Evolutionary conservation across 2,888 invertebrate genomes (phyloP).

Genomic region (Thymelicus sylvestris): DNA sequence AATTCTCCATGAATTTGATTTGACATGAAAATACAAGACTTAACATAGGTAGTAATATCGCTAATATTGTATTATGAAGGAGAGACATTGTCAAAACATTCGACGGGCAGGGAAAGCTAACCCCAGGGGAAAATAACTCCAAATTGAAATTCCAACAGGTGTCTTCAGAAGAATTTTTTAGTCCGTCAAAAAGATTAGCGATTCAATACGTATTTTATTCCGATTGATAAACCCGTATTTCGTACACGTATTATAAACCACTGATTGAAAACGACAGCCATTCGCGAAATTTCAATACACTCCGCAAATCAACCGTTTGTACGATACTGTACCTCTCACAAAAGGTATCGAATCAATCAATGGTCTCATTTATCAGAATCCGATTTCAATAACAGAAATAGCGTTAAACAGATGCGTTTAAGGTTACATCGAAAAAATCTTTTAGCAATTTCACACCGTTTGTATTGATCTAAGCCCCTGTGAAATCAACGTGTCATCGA

Average conservation of each 20-base stretch:
- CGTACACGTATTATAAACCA: slow-evolving; percentile 11
- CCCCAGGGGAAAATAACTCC: too few relatives aligned
- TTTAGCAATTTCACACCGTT: slow-evolving; percentile 71
- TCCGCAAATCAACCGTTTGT: slow-evolving; percentile 20
- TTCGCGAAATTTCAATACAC: slow-evolving; percentile 22
- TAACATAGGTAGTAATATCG: too few relatives aligned
- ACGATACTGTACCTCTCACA: slow-evolving; percentile 1
- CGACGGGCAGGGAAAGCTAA: too few relatives aligned
- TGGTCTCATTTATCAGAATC: slow-evolving; percentile 38
- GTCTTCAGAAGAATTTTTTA: too few relatives aligned
- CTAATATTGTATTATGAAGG: too few relatives aligned
- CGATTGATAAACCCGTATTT: background rate
- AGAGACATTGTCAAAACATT: too few relatives aligned
- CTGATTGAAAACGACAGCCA: slow-evolving; percentile 22
- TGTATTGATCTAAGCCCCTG: slow-evolving; percentile 51
- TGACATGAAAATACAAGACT: too few relatives aligned
- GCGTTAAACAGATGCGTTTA: slow-evolving; percentile 49
- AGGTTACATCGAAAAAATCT: slow-evolving; percentile 45
- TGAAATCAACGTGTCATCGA: slow-evolving; percentile 74
- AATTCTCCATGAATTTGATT: too few relatives aligned
- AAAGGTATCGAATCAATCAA: slow-evolving; percentile 39
- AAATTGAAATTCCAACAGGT: too few relatives aligned
- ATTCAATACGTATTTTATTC: background rate
- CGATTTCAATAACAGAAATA: slow-evolving; percentile 45
- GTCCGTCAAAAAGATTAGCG: too few relatives aligned